phyloP scores from a whole-genome alignment of 2,888 invertebrate genomes.

The Agrochola circellaris region DNA sequence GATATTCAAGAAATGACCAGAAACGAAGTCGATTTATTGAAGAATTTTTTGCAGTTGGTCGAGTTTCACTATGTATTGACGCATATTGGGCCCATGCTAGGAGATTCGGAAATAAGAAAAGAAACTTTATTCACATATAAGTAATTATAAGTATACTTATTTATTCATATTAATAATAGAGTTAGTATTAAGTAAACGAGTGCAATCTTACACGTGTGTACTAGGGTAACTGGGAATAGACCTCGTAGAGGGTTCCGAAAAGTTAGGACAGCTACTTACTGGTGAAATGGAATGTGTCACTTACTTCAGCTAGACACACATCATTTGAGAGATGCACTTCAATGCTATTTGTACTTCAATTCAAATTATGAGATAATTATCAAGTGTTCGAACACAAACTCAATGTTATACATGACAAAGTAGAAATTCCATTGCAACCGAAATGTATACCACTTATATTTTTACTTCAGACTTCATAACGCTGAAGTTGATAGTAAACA shows the following conservation, averaged over 20 bases:
- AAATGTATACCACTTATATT: neutral
- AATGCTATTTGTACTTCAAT: neutral
- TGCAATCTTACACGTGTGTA: neutral
- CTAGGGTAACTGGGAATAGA: too few relatives aligned
- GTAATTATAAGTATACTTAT: slow-evolving; percentile 26
- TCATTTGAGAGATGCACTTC: neutral
- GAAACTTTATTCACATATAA: neutral
- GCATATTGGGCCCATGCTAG: slow-evolving; percentile 80
- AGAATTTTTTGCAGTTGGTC: slow-evolving; percentile 75
- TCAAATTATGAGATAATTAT: neutral
- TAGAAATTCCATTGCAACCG: neutral
- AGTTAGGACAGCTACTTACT: neutral
- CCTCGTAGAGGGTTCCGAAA: neutral
- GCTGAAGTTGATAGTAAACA: neutral
- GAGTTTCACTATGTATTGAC: slow-evolving; percentile 82
- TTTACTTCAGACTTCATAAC: neutral
- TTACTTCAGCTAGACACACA: neutral
- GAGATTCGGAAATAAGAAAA: slow-evolving; percentile 70
- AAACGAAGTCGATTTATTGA: slow-evolving; percentile 71
- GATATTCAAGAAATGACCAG: slow-evolving; percentile 79
- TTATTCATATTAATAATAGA: neutral
- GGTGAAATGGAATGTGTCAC: neutral
- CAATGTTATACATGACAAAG: neutral
- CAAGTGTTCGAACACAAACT: neutral
- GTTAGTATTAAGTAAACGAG: neutral